These are phyloP conservation scores for Sapayoa aenigma DNA, from an alignment of 2,113 vertebrate species.

Conservation along the genomic window DNA sequence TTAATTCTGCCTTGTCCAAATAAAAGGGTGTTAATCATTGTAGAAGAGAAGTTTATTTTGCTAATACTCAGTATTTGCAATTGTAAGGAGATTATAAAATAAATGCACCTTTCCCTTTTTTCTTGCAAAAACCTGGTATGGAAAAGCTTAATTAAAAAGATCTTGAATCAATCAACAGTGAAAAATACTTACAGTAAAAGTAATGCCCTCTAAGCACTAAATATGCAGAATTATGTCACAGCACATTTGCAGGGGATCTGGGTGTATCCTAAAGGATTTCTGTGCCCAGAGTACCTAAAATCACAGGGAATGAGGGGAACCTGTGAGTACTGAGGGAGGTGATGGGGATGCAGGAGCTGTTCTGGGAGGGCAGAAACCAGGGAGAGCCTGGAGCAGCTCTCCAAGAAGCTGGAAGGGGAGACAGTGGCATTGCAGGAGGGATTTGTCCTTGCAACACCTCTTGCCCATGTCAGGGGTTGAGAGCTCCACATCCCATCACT, in stretches of 20 bases:
- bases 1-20: slow-evolving; percentile 24
- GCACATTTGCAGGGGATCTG: not conserved
- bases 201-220: not conserved
- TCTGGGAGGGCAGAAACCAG: not conserved
- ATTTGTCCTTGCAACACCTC: not conserved
- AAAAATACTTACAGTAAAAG: not conserved
- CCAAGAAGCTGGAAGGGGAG: accelerated
- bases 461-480: not conserved
- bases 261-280: not conserved
- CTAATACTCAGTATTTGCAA: not conserved
- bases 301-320: accelerated
- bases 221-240: not conserved
- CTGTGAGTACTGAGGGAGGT: not conserved
- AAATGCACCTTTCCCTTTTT: not conserved
- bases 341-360: not conserved
- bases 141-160: not conserved
- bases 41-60: not conserved
- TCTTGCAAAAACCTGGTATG: not conserved
- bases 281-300: not conserved
- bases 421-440: not conserved
- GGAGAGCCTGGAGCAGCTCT: not conserved
- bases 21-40: not conserved
- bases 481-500: not conserved
- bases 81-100: not conserved
- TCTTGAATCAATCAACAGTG: not conserved